Conservation (phyloP, 2,888 invertebrate genomes). For the Drosophila ochracea region DNA sequence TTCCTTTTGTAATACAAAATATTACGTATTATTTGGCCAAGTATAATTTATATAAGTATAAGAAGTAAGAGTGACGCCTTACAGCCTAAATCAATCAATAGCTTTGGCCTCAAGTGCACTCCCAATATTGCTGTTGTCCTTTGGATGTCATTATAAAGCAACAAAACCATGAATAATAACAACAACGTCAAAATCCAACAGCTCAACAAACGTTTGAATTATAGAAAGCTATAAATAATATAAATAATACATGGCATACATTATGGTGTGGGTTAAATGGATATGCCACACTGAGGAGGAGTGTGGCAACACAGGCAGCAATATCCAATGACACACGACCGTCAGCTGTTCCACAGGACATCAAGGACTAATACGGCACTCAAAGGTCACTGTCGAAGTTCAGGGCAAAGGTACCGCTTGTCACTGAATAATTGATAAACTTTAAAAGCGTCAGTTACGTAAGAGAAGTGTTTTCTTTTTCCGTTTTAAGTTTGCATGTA, state of each 20-base stretch:
- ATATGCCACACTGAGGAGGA: constrained; percentile 9
- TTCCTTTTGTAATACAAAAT: neutral
- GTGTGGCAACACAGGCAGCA: neutral
- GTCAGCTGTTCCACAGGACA: constrained; percentile 56
- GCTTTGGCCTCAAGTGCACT: constrained; percentile 29
- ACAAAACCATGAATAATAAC: neutral
- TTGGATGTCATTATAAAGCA: constrained; percentile 26
- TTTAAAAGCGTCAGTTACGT: constrained; percentile 48
- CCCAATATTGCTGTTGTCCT: constrained; percentile 25
- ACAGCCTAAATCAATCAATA: constrained; percentile 43
- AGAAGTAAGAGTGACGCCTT: constrained; percentile 2
- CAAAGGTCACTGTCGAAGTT: constrained; percentile 69
- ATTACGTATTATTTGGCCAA: neutral
- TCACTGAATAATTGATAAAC: constrained; percentile 71
- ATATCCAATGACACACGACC: constrained; percentile 30
- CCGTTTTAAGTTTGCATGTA: neutral
- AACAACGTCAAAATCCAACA: neutral
- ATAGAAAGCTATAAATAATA: constrained; percentile 27
- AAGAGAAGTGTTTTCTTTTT: neutral
- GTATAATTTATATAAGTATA: neutral
- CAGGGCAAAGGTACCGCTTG: constrained; percentile 64
- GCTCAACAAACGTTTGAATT: constrained; percentile 11
- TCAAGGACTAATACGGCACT: constrained; percentile 34
- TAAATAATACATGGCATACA: constrained; percentile 57
- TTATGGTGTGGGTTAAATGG: constrained; percentile 15